These are phyloP conservation scores for Dinomys branickii DNA, from an alignment of 2,113 vertebrate species.

Conservation along the genomic window DNA sequence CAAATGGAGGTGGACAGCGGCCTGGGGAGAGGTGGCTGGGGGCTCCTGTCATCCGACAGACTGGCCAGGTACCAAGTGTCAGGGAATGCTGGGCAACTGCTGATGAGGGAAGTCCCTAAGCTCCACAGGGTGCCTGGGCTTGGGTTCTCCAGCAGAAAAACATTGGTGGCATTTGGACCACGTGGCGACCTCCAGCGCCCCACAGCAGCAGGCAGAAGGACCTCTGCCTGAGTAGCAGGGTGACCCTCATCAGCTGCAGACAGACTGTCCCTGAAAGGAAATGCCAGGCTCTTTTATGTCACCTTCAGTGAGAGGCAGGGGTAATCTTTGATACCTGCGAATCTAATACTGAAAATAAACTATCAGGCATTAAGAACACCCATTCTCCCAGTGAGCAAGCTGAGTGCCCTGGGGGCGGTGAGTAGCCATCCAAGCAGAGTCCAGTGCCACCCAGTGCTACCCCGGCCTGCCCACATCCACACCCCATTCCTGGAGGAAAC, in stretches of 20 bases:
- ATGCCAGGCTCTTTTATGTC: not conserved
- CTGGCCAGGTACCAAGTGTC: not conserved
- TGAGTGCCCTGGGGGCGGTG: not conserved
- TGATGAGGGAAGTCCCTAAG: not conserved
- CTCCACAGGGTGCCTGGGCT: not conserved
- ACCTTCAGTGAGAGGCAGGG: not conserved
- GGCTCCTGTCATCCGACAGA: not conserved
- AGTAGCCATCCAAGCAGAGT: not conserved
- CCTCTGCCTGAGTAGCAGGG: not conserved
- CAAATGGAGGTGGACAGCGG: not conserved
- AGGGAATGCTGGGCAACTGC: not conserved
- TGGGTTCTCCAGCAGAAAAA: not conserved
- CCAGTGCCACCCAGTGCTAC: rapidly evolving
- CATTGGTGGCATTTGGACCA: not conserved
- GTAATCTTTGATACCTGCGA: not conserved
- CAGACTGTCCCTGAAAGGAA: not conserved
- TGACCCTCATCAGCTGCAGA: not conserved
- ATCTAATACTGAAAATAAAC: not conserved
- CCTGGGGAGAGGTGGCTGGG: not conserved
- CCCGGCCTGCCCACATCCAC: rapidly evolving
- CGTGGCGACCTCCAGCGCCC: not conserved
- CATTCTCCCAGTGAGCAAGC: not conserved
- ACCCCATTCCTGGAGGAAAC: not conserved
- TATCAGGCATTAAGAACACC: not conserved
- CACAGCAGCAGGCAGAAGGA: not conserved